Evolutionary conservation across 2,888 invertebrate genomes (phyloP), one percentile per base, ranked within the genome.

Genomic region (Lasioglossum calceatum): DNA sequence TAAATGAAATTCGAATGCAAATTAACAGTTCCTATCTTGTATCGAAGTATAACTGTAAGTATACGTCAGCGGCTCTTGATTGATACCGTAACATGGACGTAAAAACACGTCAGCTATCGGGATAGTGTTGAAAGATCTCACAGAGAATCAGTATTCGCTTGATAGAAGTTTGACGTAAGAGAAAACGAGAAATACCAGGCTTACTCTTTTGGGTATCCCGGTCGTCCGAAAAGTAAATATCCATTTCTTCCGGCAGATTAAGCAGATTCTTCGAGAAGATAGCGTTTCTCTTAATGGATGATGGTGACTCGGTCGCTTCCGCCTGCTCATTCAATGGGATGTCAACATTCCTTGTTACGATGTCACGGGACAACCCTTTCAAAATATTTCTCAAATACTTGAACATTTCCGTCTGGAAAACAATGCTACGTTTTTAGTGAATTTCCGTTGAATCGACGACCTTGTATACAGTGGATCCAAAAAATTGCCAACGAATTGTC

Each of bases 331-430:
- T 79, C 44, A 83, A 42, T 19, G 75, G 79, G 36, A 67, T 36
- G 19, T 84, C 79, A 42, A 76, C 73, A 36, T 61, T 74, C 36
- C 47, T 84, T 32, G 84, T 8, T 44, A 81, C 86, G 3, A 58
- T 0, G 58, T 85, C 80, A 1, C 54, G 80, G 8, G 79, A 72
- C 39, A 88, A 27, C 2, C 81, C 84, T 27, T 81, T 81, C 19
- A 89, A 16, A 23, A 89, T 77, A n/a, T 39, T n/a, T 27, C 82
- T 83, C 42, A 92, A 42, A 36, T 90, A 81, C 19, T 78, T 84
- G n/a, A 87, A 79, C 84, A 89, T 88, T 67, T 90, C 88, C 67
- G 67, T 77, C 91, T 92, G 77, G 27, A 81, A 85, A 77, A 67
- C 27, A 42, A 16, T 14, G 47, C 47, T 47, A 16, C 47, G 47